phyloP scores from a whole-genome alignment of 2,113 vertebrate genomes.

The Probosciger aterrimus region DNA sequence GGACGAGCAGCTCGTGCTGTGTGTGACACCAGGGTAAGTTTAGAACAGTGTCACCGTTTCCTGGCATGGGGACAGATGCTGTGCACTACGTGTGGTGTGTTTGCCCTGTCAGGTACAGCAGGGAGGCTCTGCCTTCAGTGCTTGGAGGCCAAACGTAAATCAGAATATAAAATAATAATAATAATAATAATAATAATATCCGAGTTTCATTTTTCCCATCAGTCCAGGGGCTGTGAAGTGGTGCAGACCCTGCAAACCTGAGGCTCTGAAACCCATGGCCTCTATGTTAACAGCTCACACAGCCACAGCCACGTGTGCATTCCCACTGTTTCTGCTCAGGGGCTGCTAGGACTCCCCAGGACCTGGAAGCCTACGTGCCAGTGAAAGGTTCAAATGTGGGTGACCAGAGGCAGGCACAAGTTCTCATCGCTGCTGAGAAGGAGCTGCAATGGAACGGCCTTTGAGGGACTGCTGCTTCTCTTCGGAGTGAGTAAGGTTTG shows the following conservation, averaged over 20 bases:
- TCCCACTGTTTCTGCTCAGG: background rate
- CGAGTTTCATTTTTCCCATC: background rate
- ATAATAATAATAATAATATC: background rate
- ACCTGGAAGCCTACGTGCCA: background rate
- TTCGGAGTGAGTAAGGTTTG: background rate
- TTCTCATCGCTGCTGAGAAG: background rate
- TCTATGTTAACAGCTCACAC: rapidly evolving
- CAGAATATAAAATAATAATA: background rate
- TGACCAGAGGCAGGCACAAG: background rate
- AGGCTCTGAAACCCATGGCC: background rate
- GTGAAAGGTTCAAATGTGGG: rapidly evolving
- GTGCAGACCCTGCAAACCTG: background rate
- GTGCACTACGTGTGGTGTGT: rapidly evolving
- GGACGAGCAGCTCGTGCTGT: background rate
- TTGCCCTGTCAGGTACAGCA: background rate
- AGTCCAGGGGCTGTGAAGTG: background rate
- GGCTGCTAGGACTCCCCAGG: background rate
- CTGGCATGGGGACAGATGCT: background rate
- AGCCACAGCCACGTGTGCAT: background rate
- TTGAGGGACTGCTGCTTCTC: background rate
- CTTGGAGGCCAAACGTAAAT: background rate
- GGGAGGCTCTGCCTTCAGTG: background rate
- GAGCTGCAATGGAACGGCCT: background rate
- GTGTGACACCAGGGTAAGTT: background rate
- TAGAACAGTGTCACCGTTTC: background rate